Percentiles rank a stretch among this genome's conserved stretches.
Conservation (phyloP, 2,888 invertebrate species). For the Drosophila basisetae region DNA sequence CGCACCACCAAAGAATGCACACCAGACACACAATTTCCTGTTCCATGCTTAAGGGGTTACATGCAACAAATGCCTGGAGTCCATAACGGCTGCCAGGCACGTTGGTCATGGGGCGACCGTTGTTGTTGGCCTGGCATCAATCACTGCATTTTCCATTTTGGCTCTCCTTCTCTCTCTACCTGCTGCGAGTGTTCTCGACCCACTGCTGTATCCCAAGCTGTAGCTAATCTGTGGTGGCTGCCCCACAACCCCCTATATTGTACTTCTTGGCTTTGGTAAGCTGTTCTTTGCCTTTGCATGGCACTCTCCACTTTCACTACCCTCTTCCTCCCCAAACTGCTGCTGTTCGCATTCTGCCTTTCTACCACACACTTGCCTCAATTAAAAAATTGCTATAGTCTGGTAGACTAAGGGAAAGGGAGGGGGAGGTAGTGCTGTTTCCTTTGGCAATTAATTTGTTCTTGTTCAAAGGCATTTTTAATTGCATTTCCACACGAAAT, state of each 20-base stretch:
- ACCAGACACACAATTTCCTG: conserved; percentile 68
- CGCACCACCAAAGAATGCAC: conserved; percentile 59
- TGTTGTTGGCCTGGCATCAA: conserved; percentile 62
- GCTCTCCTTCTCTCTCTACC: conserved; percentile 13
- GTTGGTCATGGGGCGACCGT: conserved; percentile 24
- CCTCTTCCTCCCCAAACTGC: background rate
- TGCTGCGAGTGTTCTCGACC: background rate
- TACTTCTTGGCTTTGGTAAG: conserved; percentile 53
- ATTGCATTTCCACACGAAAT: conserved; percentile 76
- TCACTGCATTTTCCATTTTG: conserved; percentile 73
- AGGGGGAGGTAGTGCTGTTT: conserved; percentile 21
- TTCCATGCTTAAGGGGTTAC: conserved; percentile 37
- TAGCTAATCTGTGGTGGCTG: conserved; percentile 57
- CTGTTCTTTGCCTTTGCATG: conserved; percentile 53
- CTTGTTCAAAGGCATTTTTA: conserved; percentile 71
- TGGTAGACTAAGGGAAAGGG: background rate
- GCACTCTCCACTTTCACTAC: conserved; percentile 17
- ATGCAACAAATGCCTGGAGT: conserved; percentile 78
- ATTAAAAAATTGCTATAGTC: conserved; percentile 69
- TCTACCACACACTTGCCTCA: conserved; percentile 52
- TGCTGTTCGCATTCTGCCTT: background rate
- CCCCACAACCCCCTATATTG: conserved; percentile 1
- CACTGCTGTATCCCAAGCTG: background rate
- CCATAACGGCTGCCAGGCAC: conserved; percentile 66
- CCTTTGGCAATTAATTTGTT: conserved; percentile 75